Conservation (phyloP, 2,797 vertebrate species). For the Hydrolagus colliei region DNA sequence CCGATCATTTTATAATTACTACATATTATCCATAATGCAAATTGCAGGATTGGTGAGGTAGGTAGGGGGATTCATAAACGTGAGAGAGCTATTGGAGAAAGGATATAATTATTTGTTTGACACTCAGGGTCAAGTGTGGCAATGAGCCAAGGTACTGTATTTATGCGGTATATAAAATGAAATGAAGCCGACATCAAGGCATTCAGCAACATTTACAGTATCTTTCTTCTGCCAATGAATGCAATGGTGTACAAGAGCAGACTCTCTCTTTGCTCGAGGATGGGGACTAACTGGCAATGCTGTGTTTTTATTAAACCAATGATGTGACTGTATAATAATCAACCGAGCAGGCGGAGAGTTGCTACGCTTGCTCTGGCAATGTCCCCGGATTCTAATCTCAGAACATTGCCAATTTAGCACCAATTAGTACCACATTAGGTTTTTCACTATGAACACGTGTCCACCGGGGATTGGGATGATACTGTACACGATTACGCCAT, state of each 20-base stretch:
- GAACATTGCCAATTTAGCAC: neutral
- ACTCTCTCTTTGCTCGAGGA: neutral
- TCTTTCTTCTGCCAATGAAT: neutral
- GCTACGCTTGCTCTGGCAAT: too few relatives aligned
- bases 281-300: neutral
- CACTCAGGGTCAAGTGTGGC: neutral
- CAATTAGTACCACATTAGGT: neutral
- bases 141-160: too few relatives aligned
- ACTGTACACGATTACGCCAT: neutral
- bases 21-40: too few relatives aligned
- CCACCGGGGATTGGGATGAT: neutral
- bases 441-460: neutral
- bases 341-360: too few relatives aligned
- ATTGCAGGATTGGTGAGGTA: too few relatives aligned
- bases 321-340: neutral
- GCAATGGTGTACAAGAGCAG: neutral
- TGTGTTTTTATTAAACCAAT: neutral
- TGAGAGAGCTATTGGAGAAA: too few relatives aligned
- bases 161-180: neutral
- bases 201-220: neutral
- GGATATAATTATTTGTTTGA: too few relatives aligned
- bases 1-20: too few relatives aligned
- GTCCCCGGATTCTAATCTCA: neutral
- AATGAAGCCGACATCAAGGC: neutral
- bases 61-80: too few relatives aligned